Evolutionary conservation across 2,113 vertebrate genomes (phyloP).

Genomic region (Pelecanus crispus): DNA sequence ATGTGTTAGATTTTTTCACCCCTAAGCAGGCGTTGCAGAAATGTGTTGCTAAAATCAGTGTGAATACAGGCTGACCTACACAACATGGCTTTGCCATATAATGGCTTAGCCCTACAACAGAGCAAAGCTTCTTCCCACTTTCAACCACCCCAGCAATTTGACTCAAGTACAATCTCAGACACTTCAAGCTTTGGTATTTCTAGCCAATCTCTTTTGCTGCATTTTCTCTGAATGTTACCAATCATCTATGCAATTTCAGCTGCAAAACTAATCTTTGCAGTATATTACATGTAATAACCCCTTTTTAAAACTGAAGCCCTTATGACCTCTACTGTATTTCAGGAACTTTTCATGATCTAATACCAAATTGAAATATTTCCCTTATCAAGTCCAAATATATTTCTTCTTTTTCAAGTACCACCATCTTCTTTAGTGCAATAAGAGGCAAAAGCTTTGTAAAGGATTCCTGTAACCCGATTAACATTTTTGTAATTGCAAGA

Average conservation of each 20-base stretch:
- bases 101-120: neutral
- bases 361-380: constrained; percentile 53
- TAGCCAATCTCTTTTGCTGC: constrained; percentile 6
- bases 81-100: neutral
- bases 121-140: constrained; percentile 51
- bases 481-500: neutral
- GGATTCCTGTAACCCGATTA: neutral
- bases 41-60: neutral
- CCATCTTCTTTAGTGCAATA: neutral
- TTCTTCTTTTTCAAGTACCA: neutral
- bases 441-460: neutral
- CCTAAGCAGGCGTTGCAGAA: neutral
- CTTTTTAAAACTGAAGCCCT: constrained; percentile 44
- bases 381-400: constrained; percentile 29
- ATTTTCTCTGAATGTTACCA: constrained; percentile 60
- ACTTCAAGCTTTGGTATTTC: constrained; percentile 63
- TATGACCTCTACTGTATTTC: constrained; percentile 41
- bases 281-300: constrained; percentile 55
- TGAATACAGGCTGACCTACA: neutral
- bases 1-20: neutral
- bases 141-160: constrained; percentile 53
- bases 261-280: constrained; percentile 68
- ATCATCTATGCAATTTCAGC: constrained; percentile 67
- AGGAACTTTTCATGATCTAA: constrained; percentile 31
- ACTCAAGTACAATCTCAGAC: constrained; percentile 48